A percentile compares a stretch with the other conserved stretches of the same genome.
These are phyloP conservation scores for Drosophila equinoxialis DNA, from an alignment of 1,140 invertebrate genomes.

Conservation along the genomic window DNA sequence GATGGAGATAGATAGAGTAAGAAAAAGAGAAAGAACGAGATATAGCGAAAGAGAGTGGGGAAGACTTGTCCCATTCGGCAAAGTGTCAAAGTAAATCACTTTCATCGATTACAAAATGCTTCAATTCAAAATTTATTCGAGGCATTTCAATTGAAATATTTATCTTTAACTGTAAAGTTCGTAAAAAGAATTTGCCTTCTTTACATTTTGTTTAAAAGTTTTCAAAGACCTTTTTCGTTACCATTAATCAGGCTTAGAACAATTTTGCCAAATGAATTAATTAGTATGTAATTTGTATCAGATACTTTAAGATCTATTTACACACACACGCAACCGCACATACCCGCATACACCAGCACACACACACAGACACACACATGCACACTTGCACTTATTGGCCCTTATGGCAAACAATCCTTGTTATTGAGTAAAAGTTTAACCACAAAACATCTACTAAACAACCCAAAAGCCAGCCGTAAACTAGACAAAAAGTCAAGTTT, in stretches of 20 bases:
- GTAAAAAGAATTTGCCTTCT: background rate
- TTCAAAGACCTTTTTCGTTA: constrained; percentile 1
- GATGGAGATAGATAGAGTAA: background rate
- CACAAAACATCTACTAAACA: constrained; percentile 41
- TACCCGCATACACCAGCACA: background rate
- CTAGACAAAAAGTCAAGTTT: constrained; percentile 39
- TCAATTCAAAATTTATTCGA: background rate
- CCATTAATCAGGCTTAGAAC: constrained; percentile 9
- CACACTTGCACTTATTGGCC: background rate
- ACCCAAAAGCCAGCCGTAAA: constrained; percentile 31
- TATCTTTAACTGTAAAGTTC: background rate
- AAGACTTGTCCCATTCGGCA: constrained; percentile 4
- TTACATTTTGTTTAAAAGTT: background rate
- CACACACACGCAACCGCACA: background rate
- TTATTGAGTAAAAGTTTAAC: constrained; percentile 38
- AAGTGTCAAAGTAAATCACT: constrained; percentile 62
- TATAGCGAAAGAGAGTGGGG: background rate
- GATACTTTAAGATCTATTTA: background rate
- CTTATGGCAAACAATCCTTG: background rate
- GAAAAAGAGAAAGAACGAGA: background rate
- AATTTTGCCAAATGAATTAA: constrained; percentile 11
- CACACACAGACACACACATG: background rate
- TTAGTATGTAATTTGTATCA: constrained; percentile 12
- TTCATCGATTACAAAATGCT: constrained; percentile 43
- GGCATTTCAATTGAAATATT: constrained; percentile 8